Evolutionary conservation across 2,113 vertebrate genomes (phyloP).

Genomic region (Chaetorhynchus papuensis): DNA sequence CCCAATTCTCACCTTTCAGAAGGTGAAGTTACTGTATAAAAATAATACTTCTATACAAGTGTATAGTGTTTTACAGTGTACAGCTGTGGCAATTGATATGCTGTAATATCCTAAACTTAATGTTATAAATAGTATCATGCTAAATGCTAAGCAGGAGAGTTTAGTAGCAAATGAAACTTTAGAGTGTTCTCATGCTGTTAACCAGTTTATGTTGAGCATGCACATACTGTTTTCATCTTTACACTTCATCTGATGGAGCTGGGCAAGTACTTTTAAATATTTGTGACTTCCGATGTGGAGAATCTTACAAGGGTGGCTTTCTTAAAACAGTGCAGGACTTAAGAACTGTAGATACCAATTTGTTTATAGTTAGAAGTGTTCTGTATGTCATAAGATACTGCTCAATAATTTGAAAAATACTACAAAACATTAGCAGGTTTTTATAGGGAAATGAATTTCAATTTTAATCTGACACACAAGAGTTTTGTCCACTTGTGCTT

Average conservation of each 20-base stretch:
- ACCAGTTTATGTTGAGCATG: not conserved
- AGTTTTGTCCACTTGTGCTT: not conserved
- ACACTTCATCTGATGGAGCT: not conserved
- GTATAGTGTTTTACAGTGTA: not conserved
- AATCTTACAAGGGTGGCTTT: not conserved
- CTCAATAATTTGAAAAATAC: not conserved
- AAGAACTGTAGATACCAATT: not conserved
- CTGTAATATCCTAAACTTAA: not conserved
- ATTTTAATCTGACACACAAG: not conserved
- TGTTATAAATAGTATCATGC: not conserved
- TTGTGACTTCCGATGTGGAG: not conserved
- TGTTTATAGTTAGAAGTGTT: not conserved
- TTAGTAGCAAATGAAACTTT: not conserved
- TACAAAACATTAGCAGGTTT: not conserved
- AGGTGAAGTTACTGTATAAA: not conserved
- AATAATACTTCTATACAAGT: not conserved
- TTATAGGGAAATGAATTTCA: not conserved
- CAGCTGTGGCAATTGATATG: not conserved
- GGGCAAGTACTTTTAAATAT: not conserved
- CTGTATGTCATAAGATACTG: not conserved
- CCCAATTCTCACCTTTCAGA: not conserved
- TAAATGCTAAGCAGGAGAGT: not conserved
- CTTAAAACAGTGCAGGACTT: not conserved
- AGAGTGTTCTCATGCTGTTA: not conserved
- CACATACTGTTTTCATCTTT: not conserved